Base-by-base conservation (phyloP, 2,888 invertebrate species). In the Ennomos fuscantarius region DNA sequence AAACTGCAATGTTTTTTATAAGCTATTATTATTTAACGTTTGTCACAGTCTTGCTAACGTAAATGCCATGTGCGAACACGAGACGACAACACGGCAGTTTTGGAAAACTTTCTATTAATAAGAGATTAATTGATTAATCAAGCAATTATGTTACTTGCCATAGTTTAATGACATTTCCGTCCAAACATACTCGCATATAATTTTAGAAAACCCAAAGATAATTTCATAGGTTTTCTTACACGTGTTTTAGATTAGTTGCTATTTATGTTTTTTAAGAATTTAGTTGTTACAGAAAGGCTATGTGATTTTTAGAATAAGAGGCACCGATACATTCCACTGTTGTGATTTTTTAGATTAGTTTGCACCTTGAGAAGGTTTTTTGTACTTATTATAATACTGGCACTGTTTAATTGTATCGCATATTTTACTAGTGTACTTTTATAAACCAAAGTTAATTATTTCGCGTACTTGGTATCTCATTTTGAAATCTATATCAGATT, bases 251-350 rank as follows among this genome's bases (percentile, higher is more conserved):
- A 71, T 69, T 72, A 73, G 68, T 63, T 69, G 64, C 63, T 59
- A 66, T 77, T 76, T 74, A 77, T 73, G 68, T 69, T 73, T 72
- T 75, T 69, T 74, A 76, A 69, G 61, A 67, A 58, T 66, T 66
- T 66, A 70, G 65, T 65, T 57, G 56, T 70, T 77, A 77, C 75
- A 74, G 73, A 78, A 86, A 86, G 82, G 84, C 85, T 87, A 85
- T 86, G 91, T 91, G 91, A 91, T 90, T 81, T 71, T 81, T 88
- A 86, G 82, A 77, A 58, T 90, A 89, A 88, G 89, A 73, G 75
- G 83, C 88, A 88, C 87, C 60, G 60, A 72, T 76, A 80, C 89
- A 89, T 90, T 89, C 91, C 90, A 88, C 84, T 83, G 78, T 88
- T 89, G 89, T 89, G 88, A 89, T 90, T 83, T 43, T 79, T 75